Base-by-base conservation (phyloP, 2,797 vertebrate genomes). In the Phoeniculus purpureus region DNA sequence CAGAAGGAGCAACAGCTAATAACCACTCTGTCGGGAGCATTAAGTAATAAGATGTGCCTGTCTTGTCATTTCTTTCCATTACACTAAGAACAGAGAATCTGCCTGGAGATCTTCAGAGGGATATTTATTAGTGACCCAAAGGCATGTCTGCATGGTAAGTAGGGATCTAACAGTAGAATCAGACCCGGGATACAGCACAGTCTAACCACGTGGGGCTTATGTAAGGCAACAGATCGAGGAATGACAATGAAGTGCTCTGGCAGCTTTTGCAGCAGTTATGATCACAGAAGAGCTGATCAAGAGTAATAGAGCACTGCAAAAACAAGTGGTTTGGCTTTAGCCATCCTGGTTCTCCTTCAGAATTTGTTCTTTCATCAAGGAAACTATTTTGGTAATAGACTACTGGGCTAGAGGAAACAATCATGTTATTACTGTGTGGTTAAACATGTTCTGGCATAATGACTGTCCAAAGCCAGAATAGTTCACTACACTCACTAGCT, bases 1-100 rank as follows among this genome's bases (percentile, higher is more conserved):
- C 82, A 91, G 78, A 15, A 81, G 66, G 29, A 94, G 60, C 26
- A 86, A 67, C 26, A 90, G 88, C 66, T 71, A 92, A 80, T 67
- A 93, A 81, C 22, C 40, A 71, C n/a, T 66, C 50, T 87, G 32
- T 47, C 58, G 89, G 66, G 27, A 66, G 27, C 37, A 58, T 1
- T 85, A 61, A 74, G 87, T 47, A 58, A 14, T 40, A 74, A 73
- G 31, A 89, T 43, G 15, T 22, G 31, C 21, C 15, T 43, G 40
- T 50, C 37, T 43, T 2, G 1, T 22, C 2, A 71, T 55, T 94
- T 84, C 54, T 64, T 77, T 80, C 47, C 26, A 18, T 80, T 31
- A 62, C 29, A 59, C 23, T 59, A 64, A 23, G 55, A 91, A 67
- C 26, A 82, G 32, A 88, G 78, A 9, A 85, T 47, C 51, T 85